phyloP scores from a whole-genome alignment of 2,888 invertebrate species.

The Morpho helenor region DNA sequence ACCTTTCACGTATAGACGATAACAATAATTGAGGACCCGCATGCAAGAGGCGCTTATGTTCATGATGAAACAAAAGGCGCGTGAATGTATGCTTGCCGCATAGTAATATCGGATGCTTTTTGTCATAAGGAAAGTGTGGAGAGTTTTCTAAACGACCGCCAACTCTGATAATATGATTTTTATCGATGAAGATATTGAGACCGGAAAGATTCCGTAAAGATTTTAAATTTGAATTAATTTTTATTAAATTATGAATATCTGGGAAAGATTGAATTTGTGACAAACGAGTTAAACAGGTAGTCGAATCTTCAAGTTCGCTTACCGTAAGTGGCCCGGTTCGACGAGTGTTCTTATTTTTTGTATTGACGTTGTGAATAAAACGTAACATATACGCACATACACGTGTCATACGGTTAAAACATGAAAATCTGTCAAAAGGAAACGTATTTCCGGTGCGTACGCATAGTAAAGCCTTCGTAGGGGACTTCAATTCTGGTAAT shows the following conservation, averaged over 20 bases:
- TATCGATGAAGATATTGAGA: conserved; percentile 5
- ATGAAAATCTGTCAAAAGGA: conserved; percentile 17
- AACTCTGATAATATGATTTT: conserved; percentile 12
- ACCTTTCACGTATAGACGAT: conserved; percentile 16
- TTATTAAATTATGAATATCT: conserved; percentile 6
- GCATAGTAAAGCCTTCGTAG: background rate
- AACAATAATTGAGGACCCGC: conserved; percentile 24
- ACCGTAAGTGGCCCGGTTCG: conserved; percentile 11
- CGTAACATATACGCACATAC: conserved; percentile 16
- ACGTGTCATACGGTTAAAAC: conserved; percentile 14
- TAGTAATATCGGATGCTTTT: conserved; percentile 30
- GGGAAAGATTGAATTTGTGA: conserved; percentile 12
- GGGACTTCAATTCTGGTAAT: background rate
- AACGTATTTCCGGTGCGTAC: no score
- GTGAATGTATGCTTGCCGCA: conserved; percentile 25
- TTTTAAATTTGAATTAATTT: background rate
- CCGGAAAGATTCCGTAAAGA: conserved; percentile 1
- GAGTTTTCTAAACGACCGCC: conserved; percentile 19
- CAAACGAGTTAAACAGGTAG: background rate
- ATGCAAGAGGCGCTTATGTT: conserved; percentile 23
- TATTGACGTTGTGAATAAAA: conserved; percentile 13
- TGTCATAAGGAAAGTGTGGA: conserved; percentile 20
- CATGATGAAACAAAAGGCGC: conserved; percentile 18
- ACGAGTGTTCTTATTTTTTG: conserved; percentile 2
- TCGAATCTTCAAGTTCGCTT: conserved; percentile 10